Conservation (phyloP, 2,888 invertebrate genomes). For the Zygogramma bicolorata region DNA sequence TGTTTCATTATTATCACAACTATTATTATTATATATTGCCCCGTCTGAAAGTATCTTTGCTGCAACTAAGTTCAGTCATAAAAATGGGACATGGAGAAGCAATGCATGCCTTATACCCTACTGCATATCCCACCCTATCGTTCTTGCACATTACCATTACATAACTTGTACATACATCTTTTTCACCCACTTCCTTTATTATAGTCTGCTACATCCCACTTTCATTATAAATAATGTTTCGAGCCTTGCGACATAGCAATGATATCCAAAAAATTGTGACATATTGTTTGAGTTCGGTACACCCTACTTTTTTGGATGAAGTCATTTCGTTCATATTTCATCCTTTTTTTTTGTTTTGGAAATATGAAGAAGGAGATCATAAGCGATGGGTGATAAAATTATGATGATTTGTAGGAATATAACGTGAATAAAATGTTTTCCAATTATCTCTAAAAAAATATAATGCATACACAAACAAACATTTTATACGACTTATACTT, state of each 20-base stretch:
- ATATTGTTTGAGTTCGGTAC: neutral
- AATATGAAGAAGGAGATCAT: too few species aligned
- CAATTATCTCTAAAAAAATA: too few species aligned
- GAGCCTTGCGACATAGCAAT: neutral
- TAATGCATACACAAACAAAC: too few species aligned
- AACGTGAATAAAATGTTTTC: too few species aligned
- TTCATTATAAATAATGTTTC: slow-evolving; percentile 1
- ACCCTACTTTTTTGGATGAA: neutral
- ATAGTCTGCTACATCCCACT: neutral
- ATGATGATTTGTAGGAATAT: too few species aligned
- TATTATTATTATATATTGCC: too few species aligned
- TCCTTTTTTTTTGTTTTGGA: neutral
- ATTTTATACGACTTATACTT: too few species aligned
- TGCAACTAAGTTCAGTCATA: neutral
- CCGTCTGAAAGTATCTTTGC: neutral
- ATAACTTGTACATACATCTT: slow-evolving; percentile 2
- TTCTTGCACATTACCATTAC: slow-evolving; percentile 10
- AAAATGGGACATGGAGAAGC: neutral
- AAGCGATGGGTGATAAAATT: too few species aligned
- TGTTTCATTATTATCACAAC: too few species aligned
- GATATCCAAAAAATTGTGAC: slow-evolving; percentile 1
- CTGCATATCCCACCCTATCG: neutral
- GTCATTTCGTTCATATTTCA: neutral
- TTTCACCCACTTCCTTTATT: neutral
- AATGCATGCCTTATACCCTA: slow-evolving; percentile 2